These are phyloP conservation scores for Zeuzera pyrina DNA, from an alignment of 2,888 invertebrate genomes.

Conservation along the genomic window DNA sequence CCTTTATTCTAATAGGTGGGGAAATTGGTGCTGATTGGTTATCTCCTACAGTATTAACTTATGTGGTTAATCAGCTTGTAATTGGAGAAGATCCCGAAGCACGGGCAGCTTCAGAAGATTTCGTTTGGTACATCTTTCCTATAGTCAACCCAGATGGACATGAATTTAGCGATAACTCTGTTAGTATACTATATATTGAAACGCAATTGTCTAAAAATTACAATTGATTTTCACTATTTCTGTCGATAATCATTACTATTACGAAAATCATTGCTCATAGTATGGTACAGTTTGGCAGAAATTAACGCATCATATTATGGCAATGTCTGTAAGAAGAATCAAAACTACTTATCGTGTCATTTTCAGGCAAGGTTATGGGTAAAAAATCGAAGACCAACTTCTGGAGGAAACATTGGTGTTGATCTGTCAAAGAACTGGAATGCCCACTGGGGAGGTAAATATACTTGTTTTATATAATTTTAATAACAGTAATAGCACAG, in stretches of 20 bases:
- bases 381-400: conserved; percentile 71
- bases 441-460: conserved; percentile 72
- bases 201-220: no score
- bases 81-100: conserved; percentile 65
- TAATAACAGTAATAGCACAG: no score
- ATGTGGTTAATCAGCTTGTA: conserved; percentile 74
- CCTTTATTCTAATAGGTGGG: conserved; percentile 56
- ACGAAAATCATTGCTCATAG: no score
- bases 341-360: no score
- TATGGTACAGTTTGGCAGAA: no score
- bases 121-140: conserved; percentile 84
- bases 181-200: conserved; percentile 23
- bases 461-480: background rate
- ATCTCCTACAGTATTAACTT: conserved; percentile 76
- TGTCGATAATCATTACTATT: no score
- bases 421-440: conserved; percentile 79
- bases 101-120: conserved; percentile 59
- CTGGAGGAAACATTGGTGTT: conserved; percentile 59
- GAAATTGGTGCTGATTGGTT: conserved; percentile 87
- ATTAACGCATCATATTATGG: no score
- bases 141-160: conserved; percentile 85
- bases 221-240: no score
- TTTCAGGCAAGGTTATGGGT: conserved; percentile 75
- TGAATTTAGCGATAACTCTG: conserved; percentile 75
- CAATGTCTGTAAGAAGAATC: no score